phyloP scores from a whole-genome alignment of 92 coral and sea anemone species.

The Bergia puertoricense region DNA sequence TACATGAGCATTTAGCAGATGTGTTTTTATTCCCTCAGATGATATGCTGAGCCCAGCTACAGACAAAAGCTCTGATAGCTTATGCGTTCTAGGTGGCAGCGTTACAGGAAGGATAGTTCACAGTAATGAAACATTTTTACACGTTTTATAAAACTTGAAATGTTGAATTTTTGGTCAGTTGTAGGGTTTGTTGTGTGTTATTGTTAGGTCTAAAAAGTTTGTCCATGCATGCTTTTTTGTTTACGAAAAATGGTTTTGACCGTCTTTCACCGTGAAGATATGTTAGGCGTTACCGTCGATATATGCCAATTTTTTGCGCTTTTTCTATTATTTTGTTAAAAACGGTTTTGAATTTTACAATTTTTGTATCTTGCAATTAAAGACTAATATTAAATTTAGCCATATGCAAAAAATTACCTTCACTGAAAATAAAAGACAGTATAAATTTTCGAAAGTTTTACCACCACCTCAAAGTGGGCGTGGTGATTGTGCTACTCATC shows the following conservation, averaged over 20 bases:
- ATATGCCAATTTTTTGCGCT: neutral
- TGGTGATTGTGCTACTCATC: constrained; percentile 8
- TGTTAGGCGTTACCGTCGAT: neutral
- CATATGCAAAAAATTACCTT: neutral
- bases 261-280: neutral
- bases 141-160: constrained; percentile 2
- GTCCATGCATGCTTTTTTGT: neutral
- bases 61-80: neutral
- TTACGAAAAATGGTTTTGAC: neutral
- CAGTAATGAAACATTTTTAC: constrained; percentile 5
- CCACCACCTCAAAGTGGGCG: neutral
- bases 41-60: neutral
- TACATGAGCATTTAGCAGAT: constrained; percentile 1
- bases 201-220: constrained; percentile 6
- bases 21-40: constrained; percentile 3
- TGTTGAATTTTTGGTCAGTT: neutral
- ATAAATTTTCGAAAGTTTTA: neutral
- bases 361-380: neutral
- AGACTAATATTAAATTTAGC: neutral
- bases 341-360: neutral
- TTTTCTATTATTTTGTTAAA: neutral
- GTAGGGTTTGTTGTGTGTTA: neutral
- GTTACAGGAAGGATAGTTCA: neutral
- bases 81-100: neutral
- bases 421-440: neutral